Evolutionary conservation across 2,888 invertebrate genomes (phyloP), one percentile per base, ranked within the genome.

Genomic region (Andrena marginata): DNA sequence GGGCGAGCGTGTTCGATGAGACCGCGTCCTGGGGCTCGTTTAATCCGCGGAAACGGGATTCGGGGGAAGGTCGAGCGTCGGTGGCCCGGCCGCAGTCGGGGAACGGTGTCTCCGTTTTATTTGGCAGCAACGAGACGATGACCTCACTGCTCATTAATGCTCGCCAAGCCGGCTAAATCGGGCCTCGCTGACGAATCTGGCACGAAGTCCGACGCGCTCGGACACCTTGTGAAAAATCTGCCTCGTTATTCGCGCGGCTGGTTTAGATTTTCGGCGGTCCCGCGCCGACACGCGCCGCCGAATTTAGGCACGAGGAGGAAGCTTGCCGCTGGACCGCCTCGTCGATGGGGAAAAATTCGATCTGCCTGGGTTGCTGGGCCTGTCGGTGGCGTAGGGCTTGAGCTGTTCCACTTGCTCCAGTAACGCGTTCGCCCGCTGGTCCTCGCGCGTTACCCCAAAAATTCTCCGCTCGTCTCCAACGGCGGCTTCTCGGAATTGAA

Each of bases 111-210:
- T 80, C 67, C 62, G 81, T 80, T 85, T 75, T 80, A 81, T 86
- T 84, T 84, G 86, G 84, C 79, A 81, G 70, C 84, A 56, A 8
- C 63, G 80, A 86, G 79, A 76, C 86, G 86, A 86, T 86, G 86
- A 86, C 84, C 86, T 86, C 86, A 84, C 81, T 79, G 74, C 81
- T 86, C 80, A 75, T 83, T 80, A 82, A 82, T 85, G 85, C 73
- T 60, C 76, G 75, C 77, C 75, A 72, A 74, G 71, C 68, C 26
- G 71, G 77, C 77, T 78, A 85, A 77, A 82, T 78, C 77, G 85
- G 77, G 85, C 67, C 60, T 69, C 85, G 82, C 78, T 85, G 85
- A 85, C 85, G 85, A 85, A 85, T 85, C 85, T 85, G 85, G 79
- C 85, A 85, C 82, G 82, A 69, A 68, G 79, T 70, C 77, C 69